phyloP scores from a whole-genome alignment of 2,888 invertebrate genomes.

The Phania funesta region DNA sequence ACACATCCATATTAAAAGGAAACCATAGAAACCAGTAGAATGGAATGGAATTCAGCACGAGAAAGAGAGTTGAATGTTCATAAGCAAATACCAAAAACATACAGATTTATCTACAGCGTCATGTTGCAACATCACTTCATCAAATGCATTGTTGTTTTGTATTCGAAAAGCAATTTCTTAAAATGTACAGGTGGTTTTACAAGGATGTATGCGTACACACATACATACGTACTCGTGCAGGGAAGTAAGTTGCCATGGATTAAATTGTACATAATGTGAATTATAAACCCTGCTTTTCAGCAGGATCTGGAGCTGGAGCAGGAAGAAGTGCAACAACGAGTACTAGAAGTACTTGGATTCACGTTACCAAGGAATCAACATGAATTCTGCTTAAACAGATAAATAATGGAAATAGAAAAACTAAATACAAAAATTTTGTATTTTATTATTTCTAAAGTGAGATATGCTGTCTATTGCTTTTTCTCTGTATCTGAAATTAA shows the following conservation, averaged over 20 bases:
- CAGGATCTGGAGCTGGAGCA: too few relatives aligned
- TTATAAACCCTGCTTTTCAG: not conserved
- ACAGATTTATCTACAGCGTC: not conserved
- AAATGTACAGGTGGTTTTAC: constrained; percentile 56
- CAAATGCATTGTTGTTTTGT: constrained; percentile 54
- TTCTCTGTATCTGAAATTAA: too few relatives aligned
- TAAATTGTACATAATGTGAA: constrained; percentile 34
- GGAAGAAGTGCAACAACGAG: not conserved
- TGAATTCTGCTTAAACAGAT: constrained; percentile 32
- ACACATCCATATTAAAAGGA: not conserved
- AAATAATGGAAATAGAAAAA: constrained; percentile 10
- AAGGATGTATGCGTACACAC: not conserved
- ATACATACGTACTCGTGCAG: not conserved
- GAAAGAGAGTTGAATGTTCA: constrained; percentile 1
- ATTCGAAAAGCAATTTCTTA: constrained; percentile 56
- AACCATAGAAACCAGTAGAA: constrained; percentile 53
- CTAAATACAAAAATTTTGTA: too few relatives aligned
- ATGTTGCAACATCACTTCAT: constrained; percentile 59
- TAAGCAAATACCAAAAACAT: not conserved
- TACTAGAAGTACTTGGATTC: not conserved
- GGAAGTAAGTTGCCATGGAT: constrained; percentile 41
- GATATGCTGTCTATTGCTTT: too few relatives aligned
- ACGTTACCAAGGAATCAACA: constrained; percentile 10
- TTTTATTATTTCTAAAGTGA: too few relatives aligned
- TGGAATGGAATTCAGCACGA: not conserved